These are phyloP conservation scores for Drosophila simulans DNA, from an alignment of 1,140 invertebrate species.

Conservation along the genomic window DNA sequence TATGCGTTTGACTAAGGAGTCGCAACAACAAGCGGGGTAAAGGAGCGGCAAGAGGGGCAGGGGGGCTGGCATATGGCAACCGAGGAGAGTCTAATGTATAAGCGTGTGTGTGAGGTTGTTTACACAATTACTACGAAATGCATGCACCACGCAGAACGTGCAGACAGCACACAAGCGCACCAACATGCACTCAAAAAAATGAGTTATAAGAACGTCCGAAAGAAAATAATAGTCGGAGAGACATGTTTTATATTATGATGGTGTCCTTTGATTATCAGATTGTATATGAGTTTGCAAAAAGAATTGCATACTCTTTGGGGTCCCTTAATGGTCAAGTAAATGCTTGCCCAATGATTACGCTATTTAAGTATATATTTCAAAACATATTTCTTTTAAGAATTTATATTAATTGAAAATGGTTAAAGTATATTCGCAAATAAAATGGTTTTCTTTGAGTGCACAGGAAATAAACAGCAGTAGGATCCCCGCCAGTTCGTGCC, in stretches of 20 bases:
- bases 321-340: not conserved
- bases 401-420: too few species aligned
- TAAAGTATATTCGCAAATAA: too few species aligned
- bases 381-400: too few species aligned
- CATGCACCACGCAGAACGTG: conserved; percentile 73
- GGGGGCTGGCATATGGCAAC: conserved; percentile 59
- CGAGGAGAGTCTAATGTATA: conserved; percentile 41
- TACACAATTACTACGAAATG: conserved; percentile 78
- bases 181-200: conserved; percentile 20
- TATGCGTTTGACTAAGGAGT: conserved; percentile 77
- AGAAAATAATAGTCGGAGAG: too few species aligned
- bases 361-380: too few species aligned
- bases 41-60: not conserved
- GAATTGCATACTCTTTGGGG: not conserved
- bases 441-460: conserved; percentile 1
- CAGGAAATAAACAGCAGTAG: conserved; percentile 38
- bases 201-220: too few species aligned
- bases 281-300: not conserved
- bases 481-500: conserved; percentile 44
- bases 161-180: conserved; percentile 60
- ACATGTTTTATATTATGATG: not conserved
- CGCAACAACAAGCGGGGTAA: conserved; percentile 32
- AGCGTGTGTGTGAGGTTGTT: conserved; percentile 57
- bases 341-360: not conserved
- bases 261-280: not conserved